phyloP scores from a whole-genome alignment of 2,888 invertebrate genomes.

The Galeruca laticollis region DNA sequence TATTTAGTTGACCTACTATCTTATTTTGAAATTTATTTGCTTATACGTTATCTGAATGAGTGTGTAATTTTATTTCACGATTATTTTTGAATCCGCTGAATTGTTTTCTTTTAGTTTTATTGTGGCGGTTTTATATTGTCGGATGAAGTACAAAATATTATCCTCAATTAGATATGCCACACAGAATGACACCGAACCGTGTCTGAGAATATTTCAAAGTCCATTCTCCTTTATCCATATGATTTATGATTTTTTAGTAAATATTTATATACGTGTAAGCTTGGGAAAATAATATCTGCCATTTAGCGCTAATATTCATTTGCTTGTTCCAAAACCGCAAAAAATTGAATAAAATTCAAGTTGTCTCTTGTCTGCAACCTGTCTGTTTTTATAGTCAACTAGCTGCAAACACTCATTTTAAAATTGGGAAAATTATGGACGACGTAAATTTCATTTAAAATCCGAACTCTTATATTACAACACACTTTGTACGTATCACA shows the following conservation, averaged over 20 bases:
- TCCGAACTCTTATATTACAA: too few species aligned
- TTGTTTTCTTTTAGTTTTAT: neutral
- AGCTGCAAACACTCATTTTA: too few species aligned
- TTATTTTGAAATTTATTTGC: constrained; percentile 14
- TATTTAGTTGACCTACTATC: constrained; percentile 28
- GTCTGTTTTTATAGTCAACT: too few species aligned
- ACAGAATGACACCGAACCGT: neutral
- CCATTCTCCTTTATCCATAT: neutral
- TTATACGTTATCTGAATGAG: constrained; percentile 19
- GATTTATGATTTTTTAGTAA: neutral
- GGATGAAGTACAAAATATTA: neutral
- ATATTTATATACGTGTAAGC: neutral
- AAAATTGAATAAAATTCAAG: too few species aligned
- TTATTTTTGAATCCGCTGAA: neutral
- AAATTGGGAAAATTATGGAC: too few species aligned
- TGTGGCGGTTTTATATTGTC: neutral
- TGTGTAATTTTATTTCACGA: neutral
- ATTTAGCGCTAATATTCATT: too few species aligned
- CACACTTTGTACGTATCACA: too few species aligned
- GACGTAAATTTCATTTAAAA: too few species aligned
- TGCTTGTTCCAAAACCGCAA: too few species aligned
- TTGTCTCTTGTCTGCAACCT: too few species aligned
- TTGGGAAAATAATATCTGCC: neutral
- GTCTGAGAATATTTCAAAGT: neutral
- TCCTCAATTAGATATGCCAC: neutral